A percentile compares a stretch with the other conserved stretches of the same genome.
Evolutionary conservation across 35 echinoderm and acorn worm species (phyloP).

Genomic region (Ptychodera flava): DNA sequence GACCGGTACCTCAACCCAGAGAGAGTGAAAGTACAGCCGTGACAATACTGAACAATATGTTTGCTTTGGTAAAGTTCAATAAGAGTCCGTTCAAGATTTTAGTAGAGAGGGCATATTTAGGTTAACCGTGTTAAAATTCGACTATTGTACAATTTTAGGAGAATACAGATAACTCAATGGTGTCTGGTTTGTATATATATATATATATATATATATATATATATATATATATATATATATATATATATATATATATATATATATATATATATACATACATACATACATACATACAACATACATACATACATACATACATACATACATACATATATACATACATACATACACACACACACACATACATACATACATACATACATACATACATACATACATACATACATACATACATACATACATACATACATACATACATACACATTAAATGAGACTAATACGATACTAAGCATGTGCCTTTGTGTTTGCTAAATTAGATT

Average conservation of each 20-base stretch:
- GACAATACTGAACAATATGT: too few relatives aligned
- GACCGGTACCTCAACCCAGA: too few relatives aligned
- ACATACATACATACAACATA: too few relatives aligned
- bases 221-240: constrained; percentile 9
- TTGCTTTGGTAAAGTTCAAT: too few relatives aligned
- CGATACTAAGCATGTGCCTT: neutral
- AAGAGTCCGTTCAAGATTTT: too few relatives aligned
- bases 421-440: constrained; percentile 18
- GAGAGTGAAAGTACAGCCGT: too few relatives aligned
- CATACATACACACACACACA: constrained; percentile 23
- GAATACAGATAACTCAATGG: too few relatives aligned
- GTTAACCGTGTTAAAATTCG: too few relatives aligned
- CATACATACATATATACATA: neutral
- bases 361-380: constrained; percentile 24
- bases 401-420: constrained; percentile 23
- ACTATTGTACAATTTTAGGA: too few relatives aligned
- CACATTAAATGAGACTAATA: too few relatives aligned
- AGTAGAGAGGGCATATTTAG: too few relatives aligned
- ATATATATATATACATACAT: constrained; percentile 8
- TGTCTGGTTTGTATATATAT: too few relatives aligned
- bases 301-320: neutral
- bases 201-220: constrained; percentile 10
- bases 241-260: constrained; percentile 8
- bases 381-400: constrained; percentile 26
- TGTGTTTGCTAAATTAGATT: neutral